phyloP scores from a whole-genome alignment of 2,797 vertebrate genomes.

The Coilia nasus region DNA sequence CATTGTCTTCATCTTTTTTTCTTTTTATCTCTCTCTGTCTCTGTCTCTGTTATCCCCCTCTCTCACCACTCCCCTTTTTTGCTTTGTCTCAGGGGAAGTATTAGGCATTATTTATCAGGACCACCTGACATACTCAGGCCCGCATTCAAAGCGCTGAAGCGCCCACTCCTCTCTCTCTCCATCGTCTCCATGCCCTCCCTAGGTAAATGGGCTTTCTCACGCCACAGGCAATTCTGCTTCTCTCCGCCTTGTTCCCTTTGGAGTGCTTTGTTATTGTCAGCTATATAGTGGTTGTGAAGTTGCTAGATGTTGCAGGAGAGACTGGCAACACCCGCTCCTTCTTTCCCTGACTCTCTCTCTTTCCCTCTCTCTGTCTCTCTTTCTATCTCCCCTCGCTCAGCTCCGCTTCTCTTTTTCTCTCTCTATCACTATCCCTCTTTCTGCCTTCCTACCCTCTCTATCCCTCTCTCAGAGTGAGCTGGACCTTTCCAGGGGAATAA shows the following conservation, averaged over 20 bases:
- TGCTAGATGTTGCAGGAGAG: too few relatives aligned
- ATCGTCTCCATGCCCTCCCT: neutral
- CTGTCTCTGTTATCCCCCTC: neutral
- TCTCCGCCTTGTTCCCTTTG: too few relatives aligned
- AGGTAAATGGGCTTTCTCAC: neutral
- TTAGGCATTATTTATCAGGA: too few relatives aligned
- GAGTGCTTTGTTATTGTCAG: neutral
- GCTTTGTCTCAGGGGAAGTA: neutral
- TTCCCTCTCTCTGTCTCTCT: neutral
- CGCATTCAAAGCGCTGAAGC: too few relatives aligned
- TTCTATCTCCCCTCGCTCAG: neutral
- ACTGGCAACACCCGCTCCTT: too few relatives aligned
- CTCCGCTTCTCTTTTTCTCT: neutral
- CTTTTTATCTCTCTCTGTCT: neutral
- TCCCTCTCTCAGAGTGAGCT: too few relatives aligned
- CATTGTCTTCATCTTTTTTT: neutral
- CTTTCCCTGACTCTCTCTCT: too few relatives aligned
- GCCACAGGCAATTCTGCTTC: neutral
- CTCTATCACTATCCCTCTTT: neutral
- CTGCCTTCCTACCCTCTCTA: too few relatives aligned
- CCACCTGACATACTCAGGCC: too few relatives aligned
- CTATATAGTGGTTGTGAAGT: too few relatives aligned
- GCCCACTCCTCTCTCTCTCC: neutral
- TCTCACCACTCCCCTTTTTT: neutral
- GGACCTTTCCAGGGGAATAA: neutral